phyloP scores from a whole-genome alignment of 2,888 invertebrate species.

The Pterostichus madidus region DNA sequence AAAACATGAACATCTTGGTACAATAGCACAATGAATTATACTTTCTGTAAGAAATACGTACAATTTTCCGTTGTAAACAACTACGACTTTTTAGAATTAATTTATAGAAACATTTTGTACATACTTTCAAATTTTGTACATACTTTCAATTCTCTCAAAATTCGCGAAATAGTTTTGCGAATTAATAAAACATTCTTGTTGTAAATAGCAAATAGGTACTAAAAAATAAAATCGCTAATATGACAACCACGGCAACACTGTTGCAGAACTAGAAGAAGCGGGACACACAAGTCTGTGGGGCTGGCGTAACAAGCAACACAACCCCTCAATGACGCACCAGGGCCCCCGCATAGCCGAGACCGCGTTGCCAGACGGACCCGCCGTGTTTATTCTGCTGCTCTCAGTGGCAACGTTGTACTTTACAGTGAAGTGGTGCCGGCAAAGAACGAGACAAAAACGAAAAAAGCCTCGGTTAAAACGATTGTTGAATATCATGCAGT shows the following conservation, averaged over 20 bases:
- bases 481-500: conserved; percentile 74
- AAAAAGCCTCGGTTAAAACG: conserved; percentile 73
- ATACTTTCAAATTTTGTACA: neutral
- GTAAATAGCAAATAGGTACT: too few relatives aligned
- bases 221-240: neutral
- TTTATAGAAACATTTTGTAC: neutral
- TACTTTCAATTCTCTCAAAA: neutral
- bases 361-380: conserved; percentile 68
- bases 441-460: conserved; percentile 76
- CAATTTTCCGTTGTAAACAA: too few relatives aligned
- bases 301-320: conserved; percentile 80
- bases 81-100: too few relatives aligned
- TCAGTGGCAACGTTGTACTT: conserved; percentile 74
- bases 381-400: conserved; percentile 74
- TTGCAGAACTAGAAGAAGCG: conserved; percentile 78
- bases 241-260: conserved; percentile 70
- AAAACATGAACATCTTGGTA: too few relatives aligned
- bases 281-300: conserved; percentile 80
- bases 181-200: neutral
- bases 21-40: too few relatives aligned
- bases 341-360: conserved; percentile 70
- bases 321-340: conserved; percentile 72
- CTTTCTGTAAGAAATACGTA: too few relatives aligned
- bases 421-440: conserved; percentile 75
- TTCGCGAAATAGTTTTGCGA: neutral